Conservation (phyloP, 1,140 invertebrate genomes). For the Drosophila bipectinata region DNA sequence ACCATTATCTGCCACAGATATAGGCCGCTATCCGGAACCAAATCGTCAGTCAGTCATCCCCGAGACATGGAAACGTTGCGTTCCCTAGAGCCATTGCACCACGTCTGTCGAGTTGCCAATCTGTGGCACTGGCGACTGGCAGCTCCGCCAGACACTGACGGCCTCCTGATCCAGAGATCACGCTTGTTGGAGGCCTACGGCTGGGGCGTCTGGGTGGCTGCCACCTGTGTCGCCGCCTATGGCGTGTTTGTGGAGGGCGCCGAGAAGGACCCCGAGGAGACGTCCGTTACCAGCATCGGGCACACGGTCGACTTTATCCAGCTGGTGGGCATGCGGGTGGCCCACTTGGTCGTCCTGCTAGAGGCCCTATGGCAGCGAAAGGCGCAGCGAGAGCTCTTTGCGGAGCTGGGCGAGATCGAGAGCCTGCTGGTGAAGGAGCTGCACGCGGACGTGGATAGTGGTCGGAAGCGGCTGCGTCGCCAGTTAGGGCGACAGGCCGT, state of each 20-base stretch:
- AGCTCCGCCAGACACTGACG: constrained; percentile 9
- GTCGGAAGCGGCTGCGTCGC: constrained; percentile 20
- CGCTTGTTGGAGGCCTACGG: constrained; percentile 64
- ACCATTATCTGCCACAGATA: constrained; percentile 21
- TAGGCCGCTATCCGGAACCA: not conserved
- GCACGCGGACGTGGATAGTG: constrained; percentile 48
- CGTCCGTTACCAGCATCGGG: constrained; percentile 52
- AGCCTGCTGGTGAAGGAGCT: constrained; percentile 48
- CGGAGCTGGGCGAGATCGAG: constrained; percentile 66
- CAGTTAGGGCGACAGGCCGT: constrained; percentile 21
- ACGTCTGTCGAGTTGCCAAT: constrained; percentile 50
- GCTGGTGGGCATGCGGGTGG: constrained; percentile 72
- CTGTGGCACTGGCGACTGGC: constrained; percentile 57
- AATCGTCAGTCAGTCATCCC: not conserved
- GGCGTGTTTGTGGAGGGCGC: constrained; percentile 47
- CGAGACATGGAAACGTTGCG: constrained; percentile 62
- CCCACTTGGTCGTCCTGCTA: constrained; percentile 57
- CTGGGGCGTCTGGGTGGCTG: constrained; percentile 31
- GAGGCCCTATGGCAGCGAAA: constrained; percentile 60
- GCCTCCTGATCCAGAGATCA: constrained; percentile 29
- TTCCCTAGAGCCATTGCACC: constrained; percentile 47
- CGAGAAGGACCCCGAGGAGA: constrained; percentile 5
- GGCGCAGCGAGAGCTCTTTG: constrained; percentile 39
- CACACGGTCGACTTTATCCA: constrained; percentile 77
- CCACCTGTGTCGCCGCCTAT: constrained; percentile 44